A percentile compares a stretch with the other conserved stretches of the same genome.
phyloP scores from a whole-genome alignment of 64 coral and sea anemone genomes.

The Montipora cactus region DNA sequence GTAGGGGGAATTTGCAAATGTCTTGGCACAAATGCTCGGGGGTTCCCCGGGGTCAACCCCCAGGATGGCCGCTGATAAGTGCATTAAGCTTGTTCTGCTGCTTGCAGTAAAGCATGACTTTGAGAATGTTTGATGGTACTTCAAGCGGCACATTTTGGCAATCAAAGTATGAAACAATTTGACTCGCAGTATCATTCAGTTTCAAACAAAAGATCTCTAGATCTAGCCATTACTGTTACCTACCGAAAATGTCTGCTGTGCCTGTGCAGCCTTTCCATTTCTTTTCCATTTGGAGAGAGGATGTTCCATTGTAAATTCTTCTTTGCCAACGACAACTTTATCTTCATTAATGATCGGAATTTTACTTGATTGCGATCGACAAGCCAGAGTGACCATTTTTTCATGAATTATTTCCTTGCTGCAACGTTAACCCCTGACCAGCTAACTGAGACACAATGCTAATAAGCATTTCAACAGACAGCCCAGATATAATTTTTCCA shows the following conservation, averaged over 20 bases:
- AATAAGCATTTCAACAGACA: slow-evolving; percentile 52
- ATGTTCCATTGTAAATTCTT: slow-evolving; percentile 56
- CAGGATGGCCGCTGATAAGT: no score
- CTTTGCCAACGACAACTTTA: background rate
- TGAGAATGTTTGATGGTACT: slow-evolving; percentile 21
- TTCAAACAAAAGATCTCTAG: slow-evolving; percentile 16
- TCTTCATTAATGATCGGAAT: slow-evolving; percentile 40
- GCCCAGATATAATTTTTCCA: slow-evolving; percentile 52
- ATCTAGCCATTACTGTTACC: slow-evolving; percentile 18
- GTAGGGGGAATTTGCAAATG: no score
- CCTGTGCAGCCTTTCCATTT: slow-evolving; percentile 18
- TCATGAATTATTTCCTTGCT: slow-evolving; percentile 48
- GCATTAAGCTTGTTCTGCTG: background rate
- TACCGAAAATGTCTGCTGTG: slow-evolving; percentile 51
- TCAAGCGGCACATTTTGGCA: slow-evolving; percentile 2
- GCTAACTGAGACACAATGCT: slow-evolving; percentile 56
- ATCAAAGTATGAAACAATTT: slow-evolving; percentile 29
- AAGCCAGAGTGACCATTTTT: background rate
- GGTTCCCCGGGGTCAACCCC: no score
- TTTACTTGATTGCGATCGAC: background rate
- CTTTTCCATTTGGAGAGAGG: slow-evolving; percentile 39
- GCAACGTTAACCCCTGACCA: slow-evolving; percentile 27
- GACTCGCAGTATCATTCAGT: slow-evolving; percentile 15
- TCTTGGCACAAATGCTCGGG: no score
- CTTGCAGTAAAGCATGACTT: background rate